A percentile compares a stretch with the other conserved stretches of the same genome.
These are phyloP conservation scores for Cebus imitator DNA, from an alignment of 2,113 vertebrate species.

Conservation along the genomic window DNA sequence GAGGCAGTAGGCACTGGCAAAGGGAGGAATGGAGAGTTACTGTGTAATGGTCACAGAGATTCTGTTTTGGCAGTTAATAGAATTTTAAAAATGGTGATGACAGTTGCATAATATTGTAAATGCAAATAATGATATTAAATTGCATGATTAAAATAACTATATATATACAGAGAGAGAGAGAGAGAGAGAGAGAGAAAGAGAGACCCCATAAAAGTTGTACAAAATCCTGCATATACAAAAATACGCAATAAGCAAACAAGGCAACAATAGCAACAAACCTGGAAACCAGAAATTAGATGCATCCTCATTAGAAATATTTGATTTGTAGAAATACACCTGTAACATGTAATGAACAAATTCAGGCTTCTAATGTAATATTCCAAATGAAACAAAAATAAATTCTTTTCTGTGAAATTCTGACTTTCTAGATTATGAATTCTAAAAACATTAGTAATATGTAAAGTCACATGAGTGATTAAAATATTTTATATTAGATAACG, in stretches of 20 bases:
- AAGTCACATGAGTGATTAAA: neutral
- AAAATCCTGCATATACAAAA: neutral
- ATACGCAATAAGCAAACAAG: neutral
- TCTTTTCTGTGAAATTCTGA: neutral
- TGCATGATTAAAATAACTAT: neutral
- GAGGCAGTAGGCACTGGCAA: too few relatives aligned
- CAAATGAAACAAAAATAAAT: neutral
- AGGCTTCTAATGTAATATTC: neutral
- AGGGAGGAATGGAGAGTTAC: too few relatives aligned
- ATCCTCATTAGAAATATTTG: neutral
- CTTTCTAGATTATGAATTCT: neutral
- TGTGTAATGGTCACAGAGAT: neutral
- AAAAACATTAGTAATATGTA: neutral
- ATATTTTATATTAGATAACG: neutral
- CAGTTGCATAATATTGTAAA: neutral
- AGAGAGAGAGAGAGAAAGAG: neutral
- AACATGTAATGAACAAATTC: neutral
- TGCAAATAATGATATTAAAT: neutral
- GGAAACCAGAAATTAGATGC: neutral
- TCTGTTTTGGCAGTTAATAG: neutral
- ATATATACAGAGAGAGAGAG: neutral
- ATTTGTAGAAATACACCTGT: neutral
- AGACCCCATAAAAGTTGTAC: neutral
- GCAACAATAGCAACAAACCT: neutral
- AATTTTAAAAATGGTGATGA: neutral